phyloP scores from a whole-genome alignment of 2,888 invertebrate species.

The Andrena flavipes region DNA sequence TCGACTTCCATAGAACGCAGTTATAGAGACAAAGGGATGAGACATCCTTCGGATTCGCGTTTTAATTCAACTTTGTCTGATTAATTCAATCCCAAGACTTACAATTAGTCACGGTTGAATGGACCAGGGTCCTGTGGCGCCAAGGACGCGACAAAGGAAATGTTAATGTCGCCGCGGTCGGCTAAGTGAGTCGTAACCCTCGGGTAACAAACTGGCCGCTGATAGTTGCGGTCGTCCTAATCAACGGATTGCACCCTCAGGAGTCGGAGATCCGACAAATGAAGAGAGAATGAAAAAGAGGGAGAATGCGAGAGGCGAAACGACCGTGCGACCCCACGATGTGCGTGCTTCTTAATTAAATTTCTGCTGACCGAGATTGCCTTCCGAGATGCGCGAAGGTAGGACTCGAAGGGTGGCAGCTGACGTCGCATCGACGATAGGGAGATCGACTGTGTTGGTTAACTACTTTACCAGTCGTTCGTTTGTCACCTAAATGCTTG shows the following conservation, averaged over 20 bases:
- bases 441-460: conserved; percentile 5
- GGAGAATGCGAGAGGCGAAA: conserved; percentile 22
- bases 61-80: neutral
- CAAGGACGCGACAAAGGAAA: conserved; percentile 39
- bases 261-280: conserved; percentile 73
- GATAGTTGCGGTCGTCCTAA: conserved; percentile 67
- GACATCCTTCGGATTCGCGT: neutral
- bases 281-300: conserved; percentile 65
- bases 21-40: neutral
- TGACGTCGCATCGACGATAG: neutral
- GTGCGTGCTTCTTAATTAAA: conserved; percentile 74
- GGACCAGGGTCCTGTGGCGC: conserved; percentile 48
- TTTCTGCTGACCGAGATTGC: conserved; percentile 68
- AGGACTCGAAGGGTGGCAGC: neutral
- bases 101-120: conserved; percentile 74
- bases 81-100: too few relatives aligned
- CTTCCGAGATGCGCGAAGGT: conserved; percentile 13
- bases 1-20: neutral
- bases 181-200: conserved; percentile 42
- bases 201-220: conserved; percentile 50
- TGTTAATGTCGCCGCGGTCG: conserved; percentile 40
- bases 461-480: conserved; percentile 7
- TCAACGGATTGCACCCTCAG: conserved; percentile 75
- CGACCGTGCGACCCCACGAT: conserved; percentile 40
- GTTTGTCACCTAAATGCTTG: neutral